Percentiles rank a stretch among this genome's conserved stretches.
These are phyloP conservation scores for Dendrolimus houi DNA, from an alignment of 2,888 invertebrate genomes.

Conservation along the genomic window DNA sequence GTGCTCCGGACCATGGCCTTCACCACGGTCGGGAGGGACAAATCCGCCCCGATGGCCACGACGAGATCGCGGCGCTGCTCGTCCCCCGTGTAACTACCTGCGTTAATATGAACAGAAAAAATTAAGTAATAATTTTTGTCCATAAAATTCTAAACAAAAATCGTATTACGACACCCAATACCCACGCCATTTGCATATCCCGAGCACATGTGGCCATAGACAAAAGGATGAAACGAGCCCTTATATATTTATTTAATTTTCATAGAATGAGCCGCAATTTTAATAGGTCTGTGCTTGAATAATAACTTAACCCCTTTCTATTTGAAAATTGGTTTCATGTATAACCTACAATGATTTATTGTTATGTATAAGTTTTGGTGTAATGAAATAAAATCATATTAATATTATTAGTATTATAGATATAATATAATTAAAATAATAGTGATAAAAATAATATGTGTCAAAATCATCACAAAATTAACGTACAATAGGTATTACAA, in stretches of 20 bases:
- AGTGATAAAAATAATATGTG: too few relatives aligned
- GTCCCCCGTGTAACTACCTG: too few relatives aligned
- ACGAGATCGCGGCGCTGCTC: too few relatives aligned
- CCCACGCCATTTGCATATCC: conserved; percentile 63
- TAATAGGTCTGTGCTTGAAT: conserved; percentile 65
- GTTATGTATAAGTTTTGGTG: conserved; percentile 17
- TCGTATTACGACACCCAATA: conserved; percentile 56
- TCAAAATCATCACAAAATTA: too few relatives aligned
- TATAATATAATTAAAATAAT: too few relatives aligned
- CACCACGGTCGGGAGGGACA: too few relatives aligned
- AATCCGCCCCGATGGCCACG: too few relatives aligned
- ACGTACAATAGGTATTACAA: too few relatives aligned
- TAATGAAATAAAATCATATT: conserved; percentile 6
- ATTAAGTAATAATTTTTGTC: too few relatives aligned
- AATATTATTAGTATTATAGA: too few relatives aligned
- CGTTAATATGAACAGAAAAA: too few relatives aligned
- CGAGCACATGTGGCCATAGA: conserved; percentile 69
- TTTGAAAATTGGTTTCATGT: conserved; percentile 56
- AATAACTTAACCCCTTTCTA: conserved; percentile 61
- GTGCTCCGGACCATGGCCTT: too few relatives aligned
- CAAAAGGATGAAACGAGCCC: conserved; percentile 61
- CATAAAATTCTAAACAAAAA: conserved; percentile 5
- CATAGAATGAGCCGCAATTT: conserved; percentile 65
- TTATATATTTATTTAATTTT: conserved; percentile 71
- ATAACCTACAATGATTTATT: conserved; percentile 34